Evolutionary conservation across 2,888 invertebrate genomes (phyloP).

Genomic region (Leptinotarsa peninsularis): DNA sequence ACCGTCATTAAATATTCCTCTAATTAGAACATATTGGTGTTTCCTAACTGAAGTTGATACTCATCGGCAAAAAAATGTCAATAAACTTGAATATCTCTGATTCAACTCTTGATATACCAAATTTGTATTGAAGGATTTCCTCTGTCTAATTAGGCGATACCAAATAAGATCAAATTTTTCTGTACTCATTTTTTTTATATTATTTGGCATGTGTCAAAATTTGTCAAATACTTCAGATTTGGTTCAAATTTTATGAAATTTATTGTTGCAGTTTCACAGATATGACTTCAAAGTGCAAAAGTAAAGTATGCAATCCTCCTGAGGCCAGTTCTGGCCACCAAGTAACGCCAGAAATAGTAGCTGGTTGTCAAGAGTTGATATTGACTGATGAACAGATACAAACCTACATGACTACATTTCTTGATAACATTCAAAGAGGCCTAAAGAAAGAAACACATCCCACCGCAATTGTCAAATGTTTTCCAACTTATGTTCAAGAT

Average conservation of each 20-base stretch:
- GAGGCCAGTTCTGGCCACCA: background rate
- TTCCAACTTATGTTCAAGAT: slow-evolving; percentile 94
- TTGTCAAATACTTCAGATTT: background rate
- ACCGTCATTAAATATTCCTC: no score
- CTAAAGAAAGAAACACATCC: slow-evolving; percentile 82
- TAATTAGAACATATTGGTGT: no score
- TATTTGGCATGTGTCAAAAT: background rate
- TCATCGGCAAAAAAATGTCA: no score
- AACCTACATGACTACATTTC: slow-evolving; percentile 81
- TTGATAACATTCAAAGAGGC: slow-evolving; percentile 83
- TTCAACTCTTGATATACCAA: no score
- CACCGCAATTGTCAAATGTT: slow-evolving; percentile 89
- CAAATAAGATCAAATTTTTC: no score
- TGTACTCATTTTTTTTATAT: no score
- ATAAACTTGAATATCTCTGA: no score
- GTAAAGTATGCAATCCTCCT: slow-evolving; percentile 36
- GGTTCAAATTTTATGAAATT: background rate
- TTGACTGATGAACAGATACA: slow-evolving; percentile 82
- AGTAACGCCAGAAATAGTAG: slow-evolving; percentile 21
- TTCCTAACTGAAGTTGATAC: no score
- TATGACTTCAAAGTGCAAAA: slow-evolving; percentile 36
- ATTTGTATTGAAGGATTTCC: no score
- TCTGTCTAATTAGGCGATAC: no score
- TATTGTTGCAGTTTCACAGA: slow-evolving; percentile 9
- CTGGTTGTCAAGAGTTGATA: slow-evolving; percentile 36